Evolutionary conservation across 2,888 invertebrate genomes (phyloP).

Genomic region (Oegoconia quadripuncta): DNA sequence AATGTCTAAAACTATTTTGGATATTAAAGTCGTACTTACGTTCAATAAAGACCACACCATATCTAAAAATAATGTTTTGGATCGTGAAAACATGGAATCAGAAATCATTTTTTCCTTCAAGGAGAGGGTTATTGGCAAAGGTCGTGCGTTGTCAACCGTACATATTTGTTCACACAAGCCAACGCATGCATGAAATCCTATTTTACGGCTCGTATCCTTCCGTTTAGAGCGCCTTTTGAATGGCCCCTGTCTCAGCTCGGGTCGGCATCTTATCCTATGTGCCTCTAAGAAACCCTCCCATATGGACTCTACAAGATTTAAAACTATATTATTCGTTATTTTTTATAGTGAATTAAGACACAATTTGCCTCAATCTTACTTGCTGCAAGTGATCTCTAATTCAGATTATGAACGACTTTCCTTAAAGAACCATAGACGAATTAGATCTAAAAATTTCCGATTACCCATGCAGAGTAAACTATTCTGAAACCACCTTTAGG

Average conservation of each 20-base stretch:
- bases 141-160: constrained; percentile 71
- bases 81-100: constrained; percentile 20
- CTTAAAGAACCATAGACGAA: too few species aligned
- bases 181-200: constrained; percentile 77
- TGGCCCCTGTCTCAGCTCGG: constrained; percentile 60
- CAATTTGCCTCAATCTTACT: too few species aligned
- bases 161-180: constrained; percentile 74
- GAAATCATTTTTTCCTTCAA: constrained; percentile 47
- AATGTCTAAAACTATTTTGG: too few species aligned
- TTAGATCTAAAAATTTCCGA: too few species aligned
- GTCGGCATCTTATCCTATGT: constrained; percentile 60
- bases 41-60: too few species aligned
- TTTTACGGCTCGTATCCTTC: constrained; percentile 74
- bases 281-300: constrained; percentile 13
- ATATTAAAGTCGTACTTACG: too few species aligned
- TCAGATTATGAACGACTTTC: too few species aligned
- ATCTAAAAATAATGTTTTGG: constrained; percentile 1
- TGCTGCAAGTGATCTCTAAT: too few species aligned
- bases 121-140: constrained; percentile 60
- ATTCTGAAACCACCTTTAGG: too few species aligned
- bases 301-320: background rate
- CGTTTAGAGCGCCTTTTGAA: constrained; percentile 73
- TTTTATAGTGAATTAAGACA: background rate
- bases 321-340: background rate
- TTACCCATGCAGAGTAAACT: too few species aligned